These are phyloP conservation scores for Anableps anableps DNA, from an alignment of 2,797 vertebrate species.

Conservation along the genomic window DNA sequence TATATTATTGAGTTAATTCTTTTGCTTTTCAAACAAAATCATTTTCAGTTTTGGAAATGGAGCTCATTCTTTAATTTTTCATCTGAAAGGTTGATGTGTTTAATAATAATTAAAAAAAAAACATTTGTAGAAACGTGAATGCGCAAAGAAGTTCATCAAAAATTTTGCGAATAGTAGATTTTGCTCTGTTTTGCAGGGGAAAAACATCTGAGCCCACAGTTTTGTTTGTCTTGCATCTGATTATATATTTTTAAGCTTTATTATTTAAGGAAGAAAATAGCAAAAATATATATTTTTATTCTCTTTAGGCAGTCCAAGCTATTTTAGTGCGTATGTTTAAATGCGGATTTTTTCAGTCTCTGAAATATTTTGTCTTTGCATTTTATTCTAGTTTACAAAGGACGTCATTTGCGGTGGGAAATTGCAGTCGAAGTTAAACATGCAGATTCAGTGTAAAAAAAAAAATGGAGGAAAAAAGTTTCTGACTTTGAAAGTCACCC, in stretches of 20 bases:
- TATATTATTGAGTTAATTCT: not conserved
- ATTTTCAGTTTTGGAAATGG: not conserved
- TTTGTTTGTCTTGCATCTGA: not conserved
- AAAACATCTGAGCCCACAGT: not conserved
- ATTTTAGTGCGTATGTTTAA: not conserved
- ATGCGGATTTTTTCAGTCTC: not conserved
- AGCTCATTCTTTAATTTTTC: not conserved
- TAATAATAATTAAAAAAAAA: not conserved
- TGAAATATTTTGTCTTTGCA: not conserved
- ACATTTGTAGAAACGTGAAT: not conserved
- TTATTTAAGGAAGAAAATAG: not conserved
- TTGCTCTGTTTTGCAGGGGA: not conserved
- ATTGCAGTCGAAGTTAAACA: not conserved
- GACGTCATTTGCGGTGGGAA: not conserved
- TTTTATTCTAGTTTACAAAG: not conserved
- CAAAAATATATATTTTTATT: not conserved
- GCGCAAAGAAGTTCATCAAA: not conserved
- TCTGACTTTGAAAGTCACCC: conserved; percentile 55
- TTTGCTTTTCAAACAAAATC: not conserved
- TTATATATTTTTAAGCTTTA: not conserved
- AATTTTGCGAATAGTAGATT: not conserved
- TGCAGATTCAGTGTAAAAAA: not conserved
- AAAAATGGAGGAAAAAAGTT: not conserved
- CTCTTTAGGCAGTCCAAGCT: not conserved
- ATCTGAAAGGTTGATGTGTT: not conserved